Evolutionary conservation across 2,797 vertebrate genomes (phyloP).

Genomic region (Scarus forsteni): DNA sequence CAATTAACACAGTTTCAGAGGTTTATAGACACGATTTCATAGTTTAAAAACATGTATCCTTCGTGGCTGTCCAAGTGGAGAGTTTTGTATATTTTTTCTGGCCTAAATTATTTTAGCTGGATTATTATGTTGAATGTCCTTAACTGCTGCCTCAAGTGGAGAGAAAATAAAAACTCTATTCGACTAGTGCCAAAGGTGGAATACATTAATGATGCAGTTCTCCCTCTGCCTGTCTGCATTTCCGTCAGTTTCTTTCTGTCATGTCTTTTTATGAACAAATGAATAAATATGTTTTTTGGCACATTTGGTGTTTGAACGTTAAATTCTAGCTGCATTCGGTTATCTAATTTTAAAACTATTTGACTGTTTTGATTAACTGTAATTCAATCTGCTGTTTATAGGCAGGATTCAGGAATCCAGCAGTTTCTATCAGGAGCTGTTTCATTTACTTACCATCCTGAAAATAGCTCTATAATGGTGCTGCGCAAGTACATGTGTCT

Average conservation of each 20-base stretch:
- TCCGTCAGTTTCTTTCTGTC: slow-evolving; percentile 10
- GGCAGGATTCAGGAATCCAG: slow-evolving; percentile 23
- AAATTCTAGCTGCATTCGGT: not conserved
- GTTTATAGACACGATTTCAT: too few relatives aligned
- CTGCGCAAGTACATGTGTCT: slow-evolving; percentile 63
- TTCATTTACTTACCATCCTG: slow-evolving; percentile 53
- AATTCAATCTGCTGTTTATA: slow-evolving; percentile 31
- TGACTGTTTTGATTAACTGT: slow-evolving; percentile 37
- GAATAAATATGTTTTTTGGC: not conserved
- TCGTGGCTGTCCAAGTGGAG: too few relatives aligned
- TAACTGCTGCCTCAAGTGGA: not conserved
- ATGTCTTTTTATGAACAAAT: slow-evolving; percentile 13
- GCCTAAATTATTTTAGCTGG: too few relatives aligned
- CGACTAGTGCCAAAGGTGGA: slow-evolving; percentile 34
- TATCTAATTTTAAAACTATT: slow-evolving; percentile 4
- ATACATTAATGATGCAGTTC: slow-evolving; percentile 13
- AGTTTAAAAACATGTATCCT: too few relatives aligned
- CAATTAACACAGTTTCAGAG: too few relatives aligned
- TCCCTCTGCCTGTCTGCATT: slow-evolving; percentile 7
- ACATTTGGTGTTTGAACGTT: slow-evolving; percentile 1
- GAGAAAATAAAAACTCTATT: not conserved
- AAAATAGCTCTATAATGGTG: slow-evolving; percentile 67
- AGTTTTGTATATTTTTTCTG: too few relatives aligned
- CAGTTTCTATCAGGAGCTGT: slow-evolving; percentile 24
- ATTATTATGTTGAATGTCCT: not conserved